A percentile compares a stretch with the other conserved stretches of the same genome.
Evolutionary conservation across 2,113 vertebrate genomes (phyloP).

Genomic region (Haemorhous mexicanus): DNA sequence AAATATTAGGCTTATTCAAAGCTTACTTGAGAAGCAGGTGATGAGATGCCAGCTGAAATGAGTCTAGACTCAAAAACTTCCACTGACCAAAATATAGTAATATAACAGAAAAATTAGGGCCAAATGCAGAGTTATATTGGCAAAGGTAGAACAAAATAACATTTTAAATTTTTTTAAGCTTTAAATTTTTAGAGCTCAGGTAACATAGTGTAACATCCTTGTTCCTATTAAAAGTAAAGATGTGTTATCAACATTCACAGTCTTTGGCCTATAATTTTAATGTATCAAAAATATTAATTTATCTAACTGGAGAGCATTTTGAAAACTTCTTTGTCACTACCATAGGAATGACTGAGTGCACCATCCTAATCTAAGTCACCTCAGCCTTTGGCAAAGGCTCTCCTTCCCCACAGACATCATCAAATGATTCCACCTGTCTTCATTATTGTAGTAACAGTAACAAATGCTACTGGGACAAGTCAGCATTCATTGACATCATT

Average conservation of each 20-base stretch:
- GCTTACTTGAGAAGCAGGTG: background rate
- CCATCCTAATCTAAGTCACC: background rate
- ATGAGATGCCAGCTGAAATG: background rate
- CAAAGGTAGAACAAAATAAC: background rate
- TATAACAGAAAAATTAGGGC: background rate
- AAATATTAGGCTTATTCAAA: background rate
- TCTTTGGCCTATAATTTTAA: background rate
- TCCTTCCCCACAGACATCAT: constrained; percentile 2
- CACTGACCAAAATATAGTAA: background rate
- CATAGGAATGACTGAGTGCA: background rate
- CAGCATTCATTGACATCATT: constrained; percentile 76
- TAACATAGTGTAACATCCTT: background rate
- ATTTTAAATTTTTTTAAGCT: background rate
- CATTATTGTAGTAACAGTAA: constrained; percentile 31
- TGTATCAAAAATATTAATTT: background rate
- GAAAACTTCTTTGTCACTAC: background rate
- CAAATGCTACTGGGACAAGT: constrained; percentile 72
- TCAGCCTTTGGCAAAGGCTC: constrained; percentile 1
- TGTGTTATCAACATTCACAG: background rate
- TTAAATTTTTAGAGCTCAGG: background rate
- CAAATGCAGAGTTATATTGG: background rate
- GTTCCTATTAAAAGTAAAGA: background rate
- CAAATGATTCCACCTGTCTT: constrained; percentile 25
- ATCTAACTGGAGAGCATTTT: background rate
- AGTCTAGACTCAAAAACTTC: background rate